These are phyloP conservation scores for Macropodus opercularis DNA, from an alignment of 2,797 vertebrate genomes.

Conservation along the genomic window DNA sequence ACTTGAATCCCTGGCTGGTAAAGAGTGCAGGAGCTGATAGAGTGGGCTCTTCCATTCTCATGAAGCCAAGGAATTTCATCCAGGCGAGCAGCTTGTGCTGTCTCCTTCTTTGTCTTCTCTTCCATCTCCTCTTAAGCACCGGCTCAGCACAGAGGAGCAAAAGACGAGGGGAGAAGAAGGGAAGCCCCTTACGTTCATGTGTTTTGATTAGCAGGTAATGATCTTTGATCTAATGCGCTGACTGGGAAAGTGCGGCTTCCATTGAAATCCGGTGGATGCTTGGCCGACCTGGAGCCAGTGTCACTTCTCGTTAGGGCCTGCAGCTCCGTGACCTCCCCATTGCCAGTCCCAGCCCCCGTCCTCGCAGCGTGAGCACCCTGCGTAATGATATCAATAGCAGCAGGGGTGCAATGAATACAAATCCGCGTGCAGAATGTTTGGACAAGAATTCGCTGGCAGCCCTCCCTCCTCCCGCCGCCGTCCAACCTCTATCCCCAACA, in stretches of 20 bases:
- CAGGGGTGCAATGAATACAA: slow-evolving; percentile 90
- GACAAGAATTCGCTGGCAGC: slow-evolving; percentile 83
- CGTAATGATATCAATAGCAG: slow-evolving; percentile 90
- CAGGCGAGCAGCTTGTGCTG: slow-evolving; percentile 48
- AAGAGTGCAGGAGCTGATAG: slow-evolving; percentile 17
- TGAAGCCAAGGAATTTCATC: slow-evolving; percentile 31
- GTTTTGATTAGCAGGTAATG: slow-evolving; percentile 88
- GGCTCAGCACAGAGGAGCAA: slow-evolving; percentile 32
- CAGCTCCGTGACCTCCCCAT: slow-evolving; percentile 80
- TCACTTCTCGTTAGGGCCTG: slow-evolving; percentile 91
- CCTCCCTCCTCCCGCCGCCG: slow-evolving; percentile 57
- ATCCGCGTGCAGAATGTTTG: slow-evolving; percentile 88
- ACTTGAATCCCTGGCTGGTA: not conserved
- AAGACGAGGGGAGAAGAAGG: slow-evolving; percentile 46
- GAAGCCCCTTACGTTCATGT: slow-evolving; percentile 75
- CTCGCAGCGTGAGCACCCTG: slow-evolving; percentile 82
- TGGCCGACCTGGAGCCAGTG: slow-evolving; percentile 95
- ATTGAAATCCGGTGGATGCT: slow-evolving; percentile 85
- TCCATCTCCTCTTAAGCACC: slow-evolving; percentile 35
- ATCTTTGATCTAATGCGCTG: slow-evolving; percentile 87
- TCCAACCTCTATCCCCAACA: slow-evolving; percentile 57
- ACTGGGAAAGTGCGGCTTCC: slow-evolving; percentile 84
- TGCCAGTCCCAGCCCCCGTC: slow-evolving; percentile 68
- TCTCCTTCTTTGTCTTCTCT: slow-evolving; percentile 48
- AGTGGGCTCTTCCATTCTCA: slow-evolving; percentile 34